Conservation (phyloP, 2,797 vertebrate genomes). For the Crax fasciolata region DNA sequence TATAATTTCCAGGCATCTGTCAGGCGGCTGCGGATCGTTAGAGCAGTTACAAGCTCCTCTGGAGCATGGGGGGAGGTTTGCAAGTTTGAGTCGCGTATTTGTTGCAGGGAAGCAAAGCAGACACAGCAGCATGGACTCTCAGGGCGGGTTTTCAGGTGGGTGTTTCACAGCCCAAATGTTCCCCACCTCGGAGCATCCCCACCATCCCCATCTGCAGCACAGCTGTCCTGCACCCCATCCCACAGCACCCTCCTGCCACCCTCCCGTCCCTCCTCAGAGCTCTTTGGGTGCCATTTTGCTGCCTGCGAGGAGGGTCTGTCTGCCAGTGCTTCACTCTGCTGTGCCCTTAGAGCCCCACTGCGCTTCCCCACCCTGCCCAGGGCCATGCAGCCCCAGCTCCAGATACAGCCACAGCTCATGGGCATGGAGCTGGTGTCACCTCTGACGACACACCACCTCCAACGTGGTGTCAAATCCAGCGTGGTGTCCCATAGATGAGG, state of each 20-base stretch:
- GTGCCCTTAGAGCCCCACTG: background rate
- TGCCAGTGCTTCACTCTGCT: background rate
- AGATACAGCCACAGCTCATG: too few species aligned
- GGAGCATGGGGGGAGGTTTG: background rate
- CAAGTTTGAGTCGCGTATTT: background rate
- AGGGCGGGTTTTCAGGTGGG: rapidly evolving
- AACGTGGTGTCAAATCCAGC: too few species aligned
- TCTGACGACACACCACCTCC: too few species aligned
- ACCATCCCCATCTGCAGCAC: background rate
- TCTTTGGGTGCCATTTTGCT: background rate
- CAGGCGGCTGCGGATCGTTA: background rate
- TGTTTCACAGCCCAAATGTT: background rate
- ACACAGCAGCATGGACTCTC: background rate
- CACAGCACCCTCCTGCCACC: too few species aligned
- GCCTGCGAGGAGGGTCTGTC: rapidly evolving
- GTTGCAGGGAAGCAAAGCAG: background rate
- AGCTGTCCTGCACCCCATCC: background rate
- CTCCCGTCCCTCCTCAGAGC: background rate
- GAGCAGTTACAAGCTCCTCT: background rate
- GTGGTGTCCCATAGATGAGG: background rate
- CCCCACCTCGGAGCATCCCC: rapidly evolving
- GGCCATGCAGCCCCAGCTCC: background rate
- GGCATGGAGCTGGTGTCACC: too few species aligned
- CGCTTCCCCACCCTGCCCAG: background rate
- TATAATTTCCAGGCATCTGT: slow-evolving; percentile 28